Evolutionary conservation across 1,140 invertebrate genomes (phyloP).

Genomic region (Apis cerana): DNA sequence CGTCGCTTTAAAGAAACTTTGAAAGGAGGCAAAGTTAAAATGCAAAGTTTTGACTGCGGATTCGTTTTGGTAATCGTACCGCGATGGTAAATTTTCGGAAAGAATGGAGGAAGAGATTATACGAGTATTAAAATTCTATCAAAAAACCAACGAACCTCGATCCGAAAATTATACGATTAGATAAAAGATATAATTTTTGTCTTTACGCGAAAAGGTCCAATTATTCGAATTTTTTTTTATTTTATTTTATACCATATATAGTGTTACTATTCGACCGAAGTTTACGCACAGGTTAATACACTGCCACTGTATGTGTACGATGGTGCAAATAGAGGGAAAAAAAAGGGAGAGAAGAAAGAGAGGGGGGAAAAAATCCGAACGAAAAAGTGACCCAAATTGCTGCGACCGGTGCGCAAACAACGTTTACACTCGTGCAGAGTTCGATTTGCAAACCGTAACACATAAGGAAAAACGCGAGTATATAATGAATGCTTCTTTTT

Average conservation of each 20-base stretch:
- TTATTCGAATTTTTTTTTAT: not conserved
- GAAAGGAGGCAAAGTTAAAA: too few species aligned
- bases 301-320: not conserved
- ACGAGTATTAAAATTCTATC: too few species aligned
- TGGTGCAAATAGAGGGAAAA: not conserved
- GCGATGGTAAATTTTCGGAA: too few species aligned
- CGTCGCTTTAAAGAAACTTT: too few species aligned
- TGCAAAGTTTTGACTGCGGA: too few species aligned
- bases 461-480: not conserved
- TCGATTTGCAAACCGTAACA: not conserved
- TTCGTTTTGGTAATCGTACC: too few species aligned
- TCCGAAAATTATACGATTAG: too few species aligned
- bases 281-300: constrained; percentile 6
- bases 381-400: constrained; percentile 26
- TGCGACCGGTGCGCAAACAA: not conserved
- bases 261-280: not conserved
- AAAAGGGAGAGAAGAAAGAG: not conserved
- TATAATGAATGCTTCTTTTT: not conserved
- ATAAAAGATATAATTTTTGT: too few species aligned
- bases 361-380: not conserved
- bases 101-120: too few species aligned
- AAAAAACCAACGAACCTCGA: too few species aligned
- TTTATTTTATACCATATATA: not conserved
- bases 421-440: not conserved
- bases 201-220: not conserved